Evolutionary conservation across 2,888 invertebrate species (phyloP), one percentile per base, ranked within the genome.

Genomic region (Synergus laeviventris): DNA sequence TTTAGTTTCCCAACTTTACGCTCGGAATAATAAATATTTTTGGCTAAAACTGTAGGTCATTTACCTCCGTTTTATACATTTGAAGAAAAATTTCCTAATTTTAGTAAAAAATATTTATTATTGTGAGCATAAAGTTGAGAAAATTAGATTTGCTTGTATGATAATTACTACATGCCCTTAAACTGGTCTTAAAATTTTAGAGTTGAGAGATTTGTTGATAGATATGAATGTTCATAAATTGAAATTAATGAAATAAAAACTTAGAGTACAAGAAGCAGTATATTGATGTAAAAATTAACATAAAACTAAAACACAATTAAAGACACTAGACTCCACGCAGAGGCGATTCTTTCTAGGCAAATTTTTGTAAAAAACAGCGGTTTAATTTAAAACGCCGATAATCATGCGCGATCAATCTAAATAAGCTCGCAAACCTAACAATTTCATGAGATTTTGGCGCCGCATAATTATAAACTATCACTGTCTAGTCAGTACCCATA

Each of bases 401-500:
- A 54, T 54, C 9, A 24, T 16, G 49, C 49, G 45, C 12, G 31
- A 70, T 36, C 70, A 49, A 70, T 31, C 18, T 45, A 11, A 70
- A 31, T 31, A 31, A 70, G 42, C 24, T 66, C n/a, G 24, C 8
- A 36, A 49, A 54, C n/a, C 49, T 70, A 70, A 16, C 42, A 66
- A 54, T 49, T 70, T 49, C 49, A 49, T 31, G 4, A 59, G 11
- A 24, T 24, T 24, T 11, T 21, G 59, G 24, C 59, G 49, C 49
- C 49, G 49, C 21, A 54, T 70, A 70, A 70, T 70, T 70, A 64
- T 49, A 66, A 70, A 49, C 70, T 70, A 70, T 70, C 49, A 70
- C 70, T 70, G 49, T 70, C 49, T 70, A 70, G 49, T 70, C 70
- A 70, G 70, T 54, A 70, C 45, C 70, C 5, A 36, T 70, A 49